phyloP scores from a whole-genome alignment of 1,140 invertebrate species.

The Chironomus tepperi region DNA sequence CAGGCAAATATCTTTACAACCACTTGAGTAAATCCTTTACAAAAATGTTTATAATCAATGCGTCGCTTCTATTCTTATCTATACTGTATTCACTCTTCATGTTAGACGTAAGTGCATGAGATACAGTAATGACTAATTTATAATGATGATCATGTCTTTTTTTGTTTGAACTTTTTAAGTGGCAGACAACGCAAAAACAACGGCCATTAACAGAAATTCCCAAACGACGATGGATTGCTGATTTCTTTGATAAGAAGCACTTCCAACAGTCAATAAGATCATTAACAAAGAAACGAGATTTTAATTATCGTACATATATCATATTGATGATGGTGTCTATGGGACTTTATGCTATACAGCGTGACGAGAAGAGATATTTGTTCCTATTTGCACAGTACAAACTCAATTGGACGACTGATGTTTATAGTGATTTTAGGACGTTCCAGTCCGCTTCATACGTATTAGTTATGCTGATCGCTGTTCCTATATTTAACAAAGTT shows the following conservation, averaged over 20 bases:
- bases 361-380: constrained; percentile 60
- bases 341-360: constrained; percentile 67
- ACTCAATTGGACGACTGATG: constrained; percentile 54
- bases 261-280: constrained; percentile 50
- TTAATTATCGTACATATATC: constrained; percentile 49
- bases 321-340: constrained; percentile 57
- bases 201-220: constrained; percentile 46
- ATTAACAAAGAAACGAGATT: constrained; percentile 45
- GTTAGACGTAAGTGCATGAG: constrained; percentile 31
- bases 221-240: constrained; percentile 47
- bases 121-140: background rate
- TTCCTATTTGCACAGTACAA: constrained; percentile 57
- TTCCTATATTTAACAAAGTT: constrained; percentile 57
- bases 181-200: constrained; percentile 55
- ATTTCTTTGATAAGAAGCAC: constrained; percentile 62
- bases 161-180: constrained; percentile 41
- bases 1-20: constrained; percentile 50
- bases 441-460: constrained; percentile 59
- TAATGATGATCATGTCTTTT: background rate
- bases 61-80: constrained; percentile 46
- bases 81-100: constrained; percentile 52
- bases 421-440: constrained; percentile 58
- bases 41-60: constrained; percentile 61
- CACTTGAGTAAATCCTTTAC: constrained; percentile 52
- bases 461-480: constrained; percentile 51